phyloP scores from a whole-genome alignment of 1,140 invertebrate genomes.

The Drosophila tani region DNA sequence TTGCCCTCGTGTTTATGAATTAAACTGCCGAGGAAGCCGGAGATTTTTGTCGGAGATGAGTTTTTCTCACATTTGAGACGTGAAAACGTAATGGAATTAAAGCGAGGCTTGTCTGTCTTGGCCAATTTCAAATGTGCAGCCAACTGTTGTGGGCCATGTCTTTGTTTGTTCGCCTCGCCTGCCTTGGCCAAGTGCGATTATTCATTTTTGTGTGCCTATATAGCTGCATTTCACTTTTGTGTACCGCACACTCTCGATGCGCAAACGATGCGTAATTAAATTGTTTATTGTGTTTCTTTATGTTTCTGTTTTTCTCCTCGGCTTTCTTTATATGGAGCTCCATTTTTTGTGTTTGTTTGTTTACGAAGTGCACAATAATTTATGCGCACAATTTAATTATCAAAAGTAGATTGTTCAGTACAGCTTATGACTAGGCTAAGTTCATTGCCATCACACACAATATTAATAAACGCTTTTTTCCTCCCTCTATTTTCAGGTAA shows the following conservation, averaged over 20 bases:
- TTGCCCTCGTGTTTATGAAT: slow-evolving; percentile 57
- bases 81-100: slow-evolving; percentile 37
- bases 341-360: slow-evolving; percentile 23
- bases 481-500: slow-evolving; percentile 38
- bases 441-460: slow-evolving; percentile 39
- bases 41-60: slow-evolving; percentile 10
- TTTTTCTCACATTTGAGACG: slow-evolving; percentile 51
- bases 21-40: slow-evolving; percentile 12
- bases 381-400: slow-evolving; percentile 57
- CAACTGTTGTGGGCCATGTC: slow-evolving; percentile 65
- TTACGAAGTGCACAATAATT: slow-evolving; percentile 40
- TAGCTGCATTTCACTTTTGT: slow-evolving; percentile 76
- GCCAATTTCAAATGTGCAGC: slow-evolving; percentile 64
- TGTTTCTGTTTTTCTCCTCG: slow-evolving; percentile 36
- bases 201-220: slow-evolving; percentile 55
- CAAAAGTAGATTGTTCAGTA: slow-evolving; percentile 32
- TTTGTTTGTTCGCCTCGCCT: slow-evolving; percentile 32
- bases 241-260: slow-evolving; percentile 26
- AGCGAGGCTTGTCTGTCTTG: slow-evolving; percentile 9
- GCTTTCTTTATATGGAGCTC: slow-evolving; percentile 46
- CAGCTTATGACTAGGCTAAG: slow-evolving; percentile 11
- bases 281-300: slow-evolving; percentile 58
- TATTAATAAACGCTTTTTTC: slow-evolving; percentile 29
- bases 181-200: slow-evolving; percentile 59
- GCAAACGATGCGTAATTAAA: slow-evolving; percentile 64